A percentile compares a stretch with the other conserved stretches of the same genome.
Evolutionary conservation across 1,140 invertebrate genomes (phyloP).

Genomic region (Drosophila kohkoa): DNA sequence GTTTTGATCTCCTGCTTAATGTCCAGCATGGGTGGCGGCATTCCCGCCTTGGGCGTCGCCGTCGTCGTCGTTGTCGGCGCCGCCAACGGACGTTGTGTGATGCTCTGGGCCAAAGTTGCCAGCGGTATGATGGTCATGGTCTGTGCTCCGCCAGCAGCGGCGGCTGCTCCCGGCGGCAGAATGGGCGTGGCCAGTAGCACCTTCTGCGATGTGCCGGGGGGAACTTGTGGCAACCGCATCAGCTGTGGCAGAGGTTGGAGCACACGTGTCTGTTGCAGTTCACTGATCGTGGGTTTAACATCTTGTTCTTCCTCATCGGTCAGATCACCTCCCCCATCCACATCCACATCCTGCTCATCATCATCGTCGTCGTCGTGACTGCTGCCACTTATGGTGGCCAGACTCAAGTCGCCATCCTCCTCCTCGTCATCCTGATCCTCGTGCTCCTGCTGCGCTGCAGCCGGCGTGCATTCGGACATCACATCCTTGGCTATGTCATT

Average conservation of each 20-base stretch:
- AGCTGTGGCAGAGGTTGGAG: conserved; percentile 50
- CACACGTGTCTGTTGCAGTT: conserved; percentile 46
- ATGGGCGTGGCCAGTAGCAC: conserved; percentile 80
- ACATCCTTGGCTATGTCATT: conserved; percentile 80
- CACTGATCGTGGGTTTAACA: conserved; percentile 59
- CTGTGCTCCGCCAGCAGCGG: conserved; percentile 40
- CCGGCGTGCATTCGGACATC: conserved; percentile 57
- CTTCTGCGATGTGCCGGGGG: conserved; percentile 70
- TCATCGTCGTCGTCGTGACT: conserved; percentile 57
- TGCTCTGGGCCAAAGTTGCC: conserved; percentile 71
- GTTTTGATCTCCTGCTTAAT: conserved; percentile 76
- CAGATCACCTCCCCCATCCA: conserved; percentile 61
- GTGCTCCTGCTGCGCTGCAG: neutral
- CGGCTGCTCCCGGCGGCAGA: conserved; percentile 47
- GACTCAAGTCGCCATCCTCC: conserved; percentile 39
- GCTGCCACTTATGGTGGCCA: conserved; percentile 51
- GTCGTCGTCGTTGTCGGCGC: conserved; percentile 1
- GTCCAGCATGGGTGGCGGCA: conserved; percentile 73
- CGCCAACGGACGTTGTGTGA: conserved; percentile 45
- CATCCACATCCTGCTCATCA: conserved; percentile 41
- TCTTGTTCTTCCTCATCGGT: conserved; percentile 46
- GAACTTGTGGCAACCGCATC: conserved; percentile 57
- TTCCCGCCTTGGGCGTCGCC: conserved; percentile 28
- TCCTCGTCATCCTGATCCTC: conserved; percentile 44
- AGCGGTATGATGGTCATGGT: conserved; percentile 83